Evolutionary conservation across 2,888 invertebrate genomes (phyloP), one percentile per base, ranked within the genome.

Genomic region (Arrhopalites spinosus): DNA sequence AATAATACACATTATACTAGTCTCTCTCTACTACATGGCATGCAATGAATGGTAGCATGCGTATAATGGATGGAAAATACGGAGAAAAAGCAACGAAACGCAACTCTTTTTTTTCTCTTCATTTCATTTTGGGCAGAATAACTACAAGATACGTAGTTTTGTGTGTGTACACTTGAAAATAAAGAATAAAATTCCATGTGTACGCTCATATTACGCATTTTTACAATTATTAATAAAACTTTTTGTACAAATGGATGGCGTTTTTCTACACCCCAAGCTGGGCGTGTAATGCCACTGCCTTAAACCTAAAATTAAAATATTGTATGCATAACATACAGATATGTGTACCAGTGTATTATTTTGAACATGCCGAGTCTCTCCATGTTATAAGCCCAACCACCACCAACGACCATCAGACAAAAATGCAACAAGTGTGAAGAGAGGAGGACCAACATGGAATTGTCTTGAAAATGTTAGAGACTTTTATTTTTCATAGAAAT

Each of bases 211-310:
- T 53, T 53, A 53, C 53, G 53, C 53, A 53, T 53, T 53, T 53
- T 23, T 23, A 45, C 23, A 67, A 36, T 67, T 45, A 45, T 67
- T 43, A 45, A 45, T 43, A 67, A 67, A 45, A 67, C 20, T 43
- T 45, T 30, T 15, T 64, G n/a, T 47, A 47, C 7, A 13, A 17
- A 47, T n/a, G n/a, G n/a, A 47, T 47, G 47, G 47, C 47, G n/a
- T 47, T 47, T 47, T 36, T 36, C 5, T 53, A 53, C 23, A 53
- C 69, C 53, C 50, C 69, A 27, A 69, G 50, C 50, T 45, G 69
- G n/a, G 69, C 53, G 50, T 69, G 29, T 50, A 69, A 50, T 50
- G 8, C 23, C 25, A 11, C 20, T 30, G 43, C 36, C 64, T 30
- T 3, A 30, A 36, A 13, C 17, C 27, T 50, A n/a, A 29, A 43